Evolutionary conservation across 2,888 invertebrate genomes (phyloP), one percentile per base, ranked within the genome.

Genomic region (Ganaspis brasiliensis): DNA sequence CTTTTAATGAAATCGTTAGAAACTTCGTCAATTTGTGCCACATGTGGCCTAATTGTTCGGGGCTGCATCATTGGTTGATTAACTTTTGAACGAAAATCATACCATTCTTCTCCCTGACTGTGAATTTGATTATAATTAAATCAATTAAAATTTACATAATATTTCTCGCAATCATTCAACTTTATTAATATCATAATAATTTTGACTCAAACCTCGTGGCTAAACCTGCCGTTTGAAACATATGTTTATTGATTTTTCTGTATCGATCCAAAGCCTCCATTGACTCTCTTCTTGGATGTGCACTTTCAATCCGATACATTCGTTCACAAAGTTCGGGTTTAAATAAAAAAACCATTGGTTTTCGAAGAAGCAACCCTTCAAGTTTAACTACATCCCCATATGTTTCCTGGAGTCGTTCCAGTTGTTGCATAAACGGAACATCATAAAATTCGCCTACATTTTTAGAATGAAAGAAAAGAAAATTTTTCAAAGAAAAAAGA

Each of bases 71-170:
- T 93, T 83, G 96, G 94, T 90, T 96, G 96, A 86, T 97, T 97
- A 26, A 97, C 97, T 91, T 96, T 96, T 76, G 95, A 95, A 81
- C 98, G 93, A 89, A 98, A 96, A 82, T 93, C 93, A 88, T 97
- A 96, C 98, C 98, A 98, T 86, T 95, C 95, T 87, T 95, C 94
- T 0, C 97, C 98, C 90, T 97, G 97, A 81, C 97, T 98, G 91
- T 59, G 83, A 85, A 82, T n/a, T n/a, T n/a, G n/a, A n/a, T n/a
- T n/a, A n/a, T n/a, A n/a, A n/a, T n/a, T n/a, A n/a, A n/a, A n/a
- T n/a, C n/a, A n/a, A n/a, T n/a, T n/a, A n/a, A n/a, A n/a, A n/a
- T n/a, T n/a, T n/a, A n/a, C n/a, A n/a, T n/a, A n/a, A n/a, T n/a
- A n/a, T n/a, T n/a, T n/a, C n/a, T n/a, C n/a, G n/a, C n/a, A n/a